These are phyloP conservation scores for Apogon hyalosoma DNA, from an alignment of 2,797 vertebrate species.

Conservation along the genomic window DNA sequence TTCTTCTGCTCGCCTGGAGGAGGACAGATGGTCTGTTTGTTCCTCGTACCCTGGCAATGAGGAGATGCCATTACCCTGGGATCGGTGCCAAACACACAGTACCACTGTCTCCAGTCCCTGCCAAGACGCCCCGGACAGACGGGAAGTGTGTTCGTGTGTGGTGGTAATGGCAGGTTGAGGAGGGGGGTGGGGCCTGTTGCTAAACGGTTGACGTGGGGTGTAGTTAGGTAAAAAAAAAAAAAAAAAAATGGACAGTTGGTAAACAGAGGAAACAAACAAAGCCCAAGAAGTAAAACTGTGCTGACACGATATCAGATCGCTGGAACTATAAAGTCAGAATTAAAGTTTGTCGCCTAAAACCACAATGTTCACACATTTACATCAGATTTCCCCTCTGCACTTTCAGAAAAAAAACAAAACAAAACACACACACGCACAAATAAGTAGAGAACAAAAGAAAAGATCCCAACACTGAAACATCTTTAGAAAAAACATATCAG, in stretches of 20 bases:
- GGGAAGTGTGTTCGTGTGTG: conserved; percentile 39
- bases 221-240: neutral
- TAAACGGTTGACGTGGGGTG: conserved; percentile 37
- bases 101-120: conserved; percentile 45
- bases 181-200: conserved; percentile 34
- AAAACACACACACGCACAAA: too few species aligned
- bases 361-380: neutral
- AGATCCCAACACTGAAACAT: too few species aligned
- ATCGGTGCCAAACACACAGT: conserved; percentile 62
- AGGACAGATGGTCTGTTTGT: conserved; percentile 80
- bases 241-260: conserved; percentile 17
- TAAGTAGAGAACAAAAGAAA: too few species aligned
- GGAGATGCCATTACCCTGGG: conserved; percentile 78
- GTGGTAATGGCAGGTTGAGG: neutral
- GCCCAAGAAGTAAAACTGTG: conserved; percentile 15
- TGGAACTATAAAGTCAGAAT: conserved; percentile 58
- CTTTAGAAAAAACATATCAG: too few species aligned
- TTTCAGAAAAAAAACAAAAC: conserved; percentile 5
- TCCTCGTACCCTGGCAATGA: conserved; percentile 68
- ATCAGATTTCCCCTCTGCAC: conserved; percentile 29
- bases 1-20: conserved; percentile 59
- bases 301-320: conserved; percentile 44
- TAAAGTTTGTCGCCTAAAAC: conserved; percentile 57
- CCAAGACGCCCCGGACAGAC: conserved; percentile 69
- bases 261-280: conserved; percentile 43